phyloP scores from a whole-genome alignment of 2,797 vertebrate genomes.

The Otolemur crassicaudatus region DNA sequence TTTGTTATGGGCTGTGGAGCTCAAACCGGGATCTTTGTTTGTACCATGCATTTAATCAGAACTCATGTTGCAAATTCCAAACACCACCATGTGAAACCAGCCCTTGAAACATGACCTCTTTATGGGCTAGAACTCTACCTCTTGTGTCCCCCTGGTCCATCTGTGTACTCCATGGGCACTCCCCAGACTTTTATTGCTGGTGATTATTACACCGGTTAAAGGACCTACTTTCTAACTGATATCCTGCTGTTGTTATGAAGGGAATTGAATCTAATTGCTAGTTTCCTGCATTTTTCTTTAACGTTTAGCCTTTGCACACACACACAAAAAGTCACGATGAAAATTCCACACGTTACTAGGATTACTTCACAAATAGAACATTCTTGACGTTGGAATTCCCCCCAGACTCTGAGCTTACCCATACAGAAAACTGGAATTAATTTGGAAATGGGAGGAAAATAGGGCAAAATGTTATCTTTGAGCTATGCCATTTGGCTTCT shows the following conservation, averaged over 20 bases:
- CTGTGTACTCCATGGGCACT: neutral
- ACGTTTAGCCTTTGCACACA: slow-evolving; percentile 50
- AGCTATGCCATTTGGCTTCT: slow-evolving; percentile 84
- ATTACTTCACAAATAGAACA: slow-evolving; percentile 73
- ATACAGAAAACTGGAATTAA: slow-evolving; percentile 74
- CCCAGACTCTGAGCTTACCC: slow-evolving; percentile 39
- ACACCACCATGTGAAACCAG: neutral
- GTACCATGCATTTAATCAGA: slow-evolving; percentile 23
- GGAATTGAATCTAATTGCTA: slow-evolving; percentile 73
- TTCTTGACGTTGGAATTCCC: slow-evolving; percentile 72
- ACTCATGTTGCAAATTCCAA: slow-evolving; percentile 51
- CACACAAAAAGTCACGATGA: slow-evolving; percentile 38
- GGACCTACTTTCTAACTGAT: slow-evolving; percentile 44
- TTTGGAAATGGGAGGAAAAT: slow-evolving; percentile 74
- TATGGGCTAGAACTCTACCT: neutral
- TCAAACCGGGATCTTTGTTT: neutral
- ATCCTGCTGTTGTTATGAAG: slow-evolving; percentile 62
- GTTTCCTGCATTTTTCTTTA: slow-evolving; percentile 81
- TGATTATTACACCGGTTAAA: slow-evolving; percentile 54
- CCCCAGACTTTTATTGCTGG: slow-evolving; percentile 42
- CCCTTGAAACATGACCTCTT: slow-evolving; percentile 36
- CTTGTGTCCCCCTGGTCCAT: neutral
- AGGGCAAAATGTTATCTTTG: slow-evolving; percentile 84
- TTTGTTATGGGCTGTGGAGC: neutral
- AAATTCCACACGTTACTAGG: slow-evolving; percentile 70